Evolutionary conservation across 2,888 invertebrate genomes (phyloP).

Genomic region (Thyatira batis): DNA sequence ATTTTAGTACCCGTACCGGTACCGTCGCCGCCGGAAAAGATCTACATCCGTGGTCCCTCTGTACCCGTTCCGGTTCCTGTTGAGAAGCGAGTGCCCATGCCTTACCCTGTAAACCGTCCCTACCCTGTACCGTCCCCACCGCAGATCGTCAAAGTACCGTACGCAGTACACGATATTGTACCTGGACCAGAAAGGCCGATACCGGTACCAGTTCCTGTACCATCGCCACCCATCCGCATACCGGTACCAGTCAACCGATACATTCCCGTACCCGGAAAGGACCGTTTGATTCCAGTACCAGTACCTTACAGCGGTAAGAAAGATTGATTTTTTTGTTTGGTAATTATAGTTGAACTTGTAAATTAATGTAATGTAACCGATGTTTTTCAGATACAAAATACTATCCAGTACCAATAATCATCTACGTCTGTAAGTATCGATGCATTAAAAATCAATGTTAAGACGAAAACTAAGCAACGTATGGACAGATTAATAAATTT

Average conservation of each 20-base stretch:
- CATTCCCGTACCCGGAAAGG: conserved; percentile 51
- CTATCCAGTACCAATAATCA: conserved; percentile 54
- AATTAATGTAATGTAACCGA: background rate
- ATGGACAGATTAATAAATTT: too few species aligned
- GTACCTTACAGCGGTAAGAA: conserved; percentile 49
- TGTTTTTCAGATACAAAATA: conserved; percentile 47
- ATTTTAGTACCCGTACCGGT: conserved; percentile 49
- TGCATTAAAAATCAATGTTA: background rate
- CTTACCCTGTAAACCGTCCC: conserved; percentile 37
- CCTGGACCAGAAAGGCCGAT: conserved; percentile 37
- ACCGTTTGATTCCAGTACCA: conserved; percentile 51
- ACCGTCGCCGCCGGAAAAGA: conserved; percentile 46
- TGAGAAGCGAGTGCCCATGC: conserved; percentile 32
- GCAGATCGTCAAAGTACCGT: conserved; percentile 32
- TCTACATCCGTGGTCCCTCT: conserved; percentile 36
- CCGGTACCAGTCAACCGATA: conserved; percentile 52
- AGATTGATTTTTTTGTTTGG: background rate
- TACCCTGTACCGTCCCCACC: conserved; percentile 54
- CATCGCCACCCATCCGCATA: conserved; percentile 49
- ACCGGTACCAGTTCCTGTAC: conserved; percentile 44
- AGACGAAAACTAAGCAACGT: background rate
- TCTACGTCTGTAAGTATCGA: conserved; percentile 58
- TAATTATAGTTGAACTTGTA: background rate
- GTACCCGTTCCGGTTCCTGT: conserved; percentile 41
- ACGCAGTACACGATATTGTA: conserved; percentile 36